Percentiles rank a stretch among this genome's conserved stretches.
Evolutionary conservation across 2,113 vertebrate genomes (phyloP).

Genomic region (Mastomys coucha): DNA sequence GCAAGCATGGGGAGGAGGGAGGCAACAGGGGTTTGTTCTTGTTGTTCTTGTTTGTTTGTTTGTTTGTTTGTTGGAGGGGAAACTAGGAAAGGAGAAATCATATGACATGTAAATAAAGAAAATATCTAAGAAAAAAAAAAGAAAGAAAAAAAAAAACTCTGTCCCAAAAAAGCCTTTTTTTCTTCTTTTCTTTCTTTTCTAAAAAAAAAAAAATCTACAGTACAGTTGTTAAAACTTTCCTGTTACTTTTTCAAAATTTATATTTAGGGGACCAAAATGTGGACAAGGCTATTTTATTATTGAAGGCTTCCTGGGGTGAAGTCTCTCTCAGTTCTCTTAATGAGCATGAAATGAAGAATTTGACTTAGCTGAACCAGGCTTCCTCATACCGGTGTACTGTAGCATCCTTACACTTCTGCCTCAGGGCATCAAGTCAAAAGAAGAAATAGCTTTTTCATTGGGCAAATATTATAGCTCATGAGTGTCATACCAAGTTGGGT

Average conservation of each 20-base stretch:
- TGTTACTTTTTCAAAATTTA: not conserved
- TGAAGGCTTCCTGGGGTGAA: not conserved
- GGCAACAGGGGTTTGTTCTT: too few relatives aligned
- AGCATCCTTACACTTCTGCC: not conserved
- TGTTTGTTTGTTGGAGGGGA: too few relatives aligned
- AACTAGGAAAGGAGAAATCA: too few relatives aligned
- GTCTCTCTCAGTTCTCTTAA: not conserved
- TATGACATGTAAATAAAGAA: too few relatives aligned
- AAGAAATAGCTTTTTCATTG: constrained; percentile 50
- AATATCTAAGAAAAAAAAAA: too few relatives aligned
- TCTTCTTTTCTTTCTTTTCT: not conserved
- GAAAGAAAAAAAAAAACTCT: too few relatives aligned
- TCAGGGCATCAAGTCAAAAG: not conserved
- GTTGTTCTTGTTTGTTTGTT: too few relatives aligned
- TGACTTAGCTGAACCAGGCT: not conserved
- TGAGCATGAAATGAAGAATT: not conserved
- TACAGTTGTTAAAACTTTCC: not conserved
- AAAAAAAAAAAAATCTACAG: not conserved
- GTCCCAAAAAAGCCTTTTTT: not conserved
- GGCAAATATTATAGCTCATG: constrained; percentile 8
- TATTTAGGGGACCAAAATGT: rapidly evolving
- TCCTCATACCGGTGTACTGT: not conserved
- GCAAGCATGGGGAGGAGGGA: too few relatives aligned
- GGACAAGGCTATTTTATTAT: not conserved
- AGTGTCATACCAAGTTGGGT: constrained; percentile 18